Evolutionary conservation across 2,113 vertebrate species (phyloP).

Genomic region (Crotalus horridus): DNA sequence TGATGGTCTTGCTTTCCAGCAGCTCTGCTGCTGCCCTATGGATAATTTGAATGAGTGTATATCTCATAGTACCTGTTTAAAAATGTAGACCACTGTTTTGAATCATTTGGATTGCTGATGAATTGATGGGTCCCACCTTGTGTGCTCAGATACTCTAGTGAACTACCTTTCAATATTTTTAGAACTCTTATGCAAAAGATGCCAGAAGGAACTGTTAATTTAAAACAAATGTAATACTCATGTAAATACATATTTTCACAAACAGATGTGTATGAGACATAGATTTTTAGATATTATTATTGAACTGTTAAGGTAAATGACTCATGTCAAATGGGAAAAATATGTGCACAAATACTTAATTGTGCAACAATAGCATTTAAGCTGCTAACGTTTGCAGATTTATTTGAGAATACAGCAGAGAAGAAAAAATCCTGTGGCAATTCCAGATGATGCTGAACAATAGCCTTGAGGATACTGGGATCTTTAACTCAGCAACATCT

Average conservation of each 20-base stretch:
- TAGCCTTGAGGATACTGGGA: neutral
- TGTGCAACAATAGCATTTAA: neutral
- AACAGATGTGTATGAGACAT: accelerated
- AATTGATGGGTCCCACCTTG: neutral
- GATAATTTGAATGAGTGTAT: neutral
- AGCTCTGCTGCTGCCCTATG: neutral
- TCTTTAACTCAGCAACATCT: neutral
- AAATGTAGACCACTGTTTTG: neutral
- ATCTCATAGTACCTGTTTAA: neutral
- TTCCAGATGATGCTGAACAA: neutral
- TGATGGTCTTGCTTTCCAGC: neutral
- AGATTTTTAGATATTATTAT: neutral
- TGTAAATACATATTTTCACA: conserved; percentile 1
- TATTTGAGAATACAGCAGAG: neutral
- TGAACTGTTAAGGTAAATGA: neutral
- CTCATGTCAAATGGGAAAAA: neutral
- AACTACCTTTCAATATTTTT: neutral
- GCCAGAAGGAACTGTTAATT: neutral
- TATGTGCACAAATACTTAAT: neutral
- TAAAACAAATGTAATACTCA: neutral
- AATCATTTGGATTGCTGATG: neutral
- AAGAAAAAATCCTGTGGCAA: neutral
- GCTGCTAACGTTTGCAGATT: neutral
- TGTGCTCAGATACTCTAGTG: neutral
- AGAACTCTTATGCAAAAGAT: neutral